Conservation (phyloP, 2,888 invertebrate species). For the Xylophagus ater region DNA sequence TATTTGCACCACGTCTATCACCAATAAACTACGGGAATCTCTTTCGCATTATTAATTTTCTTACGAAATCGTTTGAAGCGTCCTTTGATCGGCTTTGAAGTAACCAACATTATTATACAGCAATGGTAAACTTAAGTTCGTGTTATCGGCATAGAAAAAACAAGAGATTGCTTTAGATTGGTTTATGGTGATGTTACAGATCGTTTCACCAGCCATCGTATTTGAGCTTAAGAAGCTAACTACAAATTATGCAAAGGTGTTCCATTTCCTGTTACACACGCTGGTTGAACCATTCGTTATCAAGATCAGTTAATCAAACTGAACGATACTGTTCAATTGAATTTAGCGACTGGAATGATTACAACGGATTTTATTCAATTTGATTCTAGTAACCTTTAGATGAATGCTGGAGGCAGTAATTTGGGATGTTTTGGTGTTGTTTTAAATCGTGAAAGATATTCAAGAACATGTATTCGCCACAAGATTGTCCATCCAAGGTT, state of each 20-base stretch:
- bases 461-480: slow-evolving; percentile 97
- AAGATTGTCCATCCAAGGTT: slow-evolving; percentile 88
- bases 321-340: slow-evolving; percentile 91
- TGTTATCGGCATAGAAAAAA: slow-evolving; percentile 97
- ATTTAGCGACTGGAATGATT: slow-evolving; percentile 90
- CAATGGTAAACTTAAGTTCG: slow-evolving; percentile 51
- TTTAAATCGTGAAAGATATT: slow-evolving; percentile 93
- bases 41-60: slow-evolving; percentile 92
- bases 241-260: slow-evolving; percentile 98
- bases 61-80: slow-evolving; percentile 96
- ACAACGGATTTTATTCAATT: slow-evolving; percentile 97
- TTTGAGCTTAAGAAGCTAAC: slow-evolving; percentile 96
- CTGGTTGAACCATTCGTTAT: slow-evolving; percentile 96
- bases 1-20: slow-evolving; percentile 94
- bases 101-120: slow-evolving; percentile 96
- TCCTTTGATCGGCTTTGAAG: slow-evolving; percentile 92
- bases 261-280: slow-evolving; percentile 91
- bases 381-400: slow-evolving; percentile 94
- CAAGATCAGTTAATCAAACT: slow-evolving; percentile 96
- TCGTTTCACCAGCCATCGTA: slow-evolving; percentile 93
- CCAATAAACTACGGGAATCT: slow-evolving; percentile 96
- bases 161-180: slow-evolving; percentile 92
- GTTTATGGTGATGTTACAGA: slow-evolving; percentile 99
- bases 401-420: slow-evolving; percentile 99
- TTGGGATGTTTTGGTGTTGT: slow-evolving; percentile 98